Evolutionary conservation across 1,140 invertebrate species (phyloP).

Genomic region (Pogonomyrmex californicus): DNA sequence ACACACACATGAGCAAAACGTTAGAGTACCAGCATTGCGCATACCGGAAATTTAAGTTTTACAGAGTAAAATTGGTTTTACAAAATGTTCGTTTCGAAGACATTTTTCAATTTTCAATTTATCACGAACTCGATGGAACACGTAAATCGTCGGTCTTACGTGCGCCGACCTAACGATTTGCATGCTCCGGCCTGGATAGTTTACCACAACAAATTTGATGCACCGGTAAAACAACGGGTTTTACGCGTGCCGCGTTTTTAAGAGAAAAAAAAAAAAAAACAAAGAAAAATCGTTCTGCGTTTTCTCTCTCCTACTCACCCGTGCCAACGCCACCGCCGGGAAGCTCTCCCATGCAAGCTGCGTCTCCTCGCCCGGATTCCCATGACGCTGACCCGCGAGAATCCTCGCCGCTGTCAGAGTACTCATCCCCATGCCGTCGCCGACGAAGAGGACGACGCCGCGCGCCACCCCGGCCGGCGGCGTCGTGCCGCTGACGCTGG

Average conservation of each 20-base stretch:
- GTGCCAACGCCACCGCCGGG: conserved; percentile 90
- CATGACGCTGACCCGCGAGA: conserved; percentile 87
- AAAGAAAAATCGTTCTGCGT: conserved; percentile 19
- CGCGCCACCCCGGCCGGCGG: conserved; percentile 76
- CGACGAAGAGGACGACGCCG: conserved; percentile 92
- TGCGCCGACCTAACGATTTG: conserved; percentile 25
- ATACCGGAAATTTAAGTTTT: conserved; percentile 9
- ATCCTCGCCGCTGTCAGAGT: conserved; percentile 93
- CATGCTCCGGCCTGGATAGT: conserved; percentile 7
- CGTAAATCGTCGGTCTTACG: conserved; percentile 24
- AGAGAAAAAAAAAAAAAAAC: conserved; percentile 29
- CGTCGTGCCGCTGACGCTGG: conserved; percentile 73
- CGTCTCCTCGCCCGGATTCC: conserved; percentile 89
- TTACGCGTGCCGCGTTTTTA: neutral
- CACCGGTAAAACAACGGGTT: conserved; percentile 41
- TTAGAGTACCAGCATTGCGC: neutral
- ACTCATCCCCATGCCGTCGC: conserved; percentile 93
- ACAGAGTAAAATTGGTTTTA: neutral
- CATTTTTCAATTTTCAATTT: conserved; percentile 31
- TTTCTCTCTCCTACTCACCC: conserved; percentile 88
- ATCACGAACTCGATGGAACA: neutral
- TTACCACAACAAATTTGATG: conserved; percentile 33
- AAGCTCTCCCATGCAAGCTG: conserved; percentile 92
- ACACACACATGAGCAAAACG: neutral
- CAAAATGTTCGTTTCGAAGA: neutral